Percentiles rank a stretch among this genome's conserved stretches.
These are phyloP conservation scores for Aphelocoma coerulescens DNA, from an alignment of 2,113 vertebrate species.

Conservation along the genomic window DNA sequence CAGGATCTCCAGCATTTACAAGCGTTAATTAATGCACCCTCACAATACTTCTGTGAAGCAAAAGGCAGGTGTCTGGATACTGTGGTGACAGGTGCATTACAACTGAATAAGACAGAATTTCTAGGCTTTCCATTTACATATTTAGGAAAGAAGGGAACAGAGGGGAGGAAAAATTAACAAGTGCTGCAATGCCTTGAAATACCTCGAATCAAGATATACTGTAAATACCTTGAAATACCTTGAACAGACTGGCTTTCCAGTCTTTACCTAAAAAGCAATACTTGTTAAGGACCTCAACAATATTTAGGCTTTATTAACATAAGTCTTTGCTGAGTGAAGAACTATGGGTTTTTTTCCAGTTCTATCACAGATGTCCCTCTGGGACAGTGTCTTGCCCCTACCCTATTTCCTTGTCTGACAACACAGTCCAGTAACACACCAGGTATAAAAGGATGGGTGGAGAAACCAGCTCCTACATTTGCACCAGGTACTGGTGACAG, in stretches of 20 bases:
- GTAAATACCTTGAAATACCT: not conserved
- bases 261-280: not conserved
- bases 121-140: conserved; percentile 22
- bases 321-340: not conserved
- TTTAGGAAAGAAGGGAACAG: not conserved
- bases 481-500: not conserved
- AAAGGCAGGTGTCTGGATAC: conserved; percentile 46
- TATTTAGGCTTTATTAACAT: not conserved
- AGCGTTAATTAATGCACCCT: conserved; percentile 53
- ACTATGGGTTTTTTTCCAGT: not conserved
- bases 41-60: not conserved
- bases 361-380: not conserved
- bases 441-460: not conserved
- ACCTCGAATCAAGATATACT: not conserved
- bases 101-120: conserved; percentile 6
- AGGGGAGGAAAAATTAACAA: not conserved
- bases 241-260: not conserved
- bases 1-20: conserved; percentile 22
- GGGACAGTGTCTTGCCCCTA: not conserved
- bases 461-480: not conserved
- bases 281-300: not conserved
- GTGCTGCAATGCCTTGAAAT: conserved; percentile 12
- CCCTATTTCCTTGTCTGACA: not conserved
- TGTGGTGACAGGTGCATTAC: conserved; percentile 21
- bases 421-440: not conserved